Evolutionary conservation across 2,113 vertebrate genomes (phyloP), one percentile per base, ranked within the genome.

Genomic region (Myiopsitta monachus): DNA sequence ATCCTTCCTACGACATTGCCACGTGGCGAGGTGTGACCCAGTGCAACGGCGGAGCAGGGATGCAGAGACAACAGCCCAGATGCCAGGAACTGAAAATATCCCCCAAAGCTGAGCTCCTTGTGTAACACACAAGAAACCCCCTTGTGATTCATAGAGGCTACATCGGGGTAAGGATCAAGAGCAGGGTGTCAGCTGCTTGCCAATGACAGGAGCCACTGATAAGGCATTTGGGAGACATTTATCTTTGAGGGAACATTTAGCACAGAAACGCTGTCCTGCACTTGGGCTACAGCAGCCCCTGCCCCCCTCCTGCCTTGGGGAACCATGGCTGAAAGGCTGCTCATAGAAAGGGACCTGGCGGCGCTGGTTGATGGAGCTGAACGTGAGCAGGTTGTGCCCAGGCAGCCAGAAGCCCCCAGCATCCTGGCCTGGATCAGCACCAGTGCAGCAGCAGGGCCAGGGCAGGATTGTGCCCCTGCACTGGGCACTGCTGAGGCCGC

Each of bases 1-100:
- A 19, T 14, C 77, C 57, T 73, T 8, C 4, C 28, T 11, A 5
- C 0, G 27, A 74, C 39, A 18, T 22, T 39, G 88, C 38, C 3
- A 7, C 22, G 3, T 0, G 30, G 46, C 7, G 6, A 21, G 1
- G 9, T 1, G 0, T 8, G 26, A 28, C 10, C 38, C 14, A 9
- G 22, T 7, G 8, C 30, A 6, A 39, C 3, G 16, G 38, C 33
- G 55, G 38, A 23, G 51, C 39, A 41, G 38, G 43, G 36, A 38
- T 3, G 1, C 33, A 6, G 3, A 41, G 47, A 22, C n/a, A 16
- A 8, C 8, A 21, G 23, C 47, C 10, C 7, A 9, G 7, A 5
- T 2, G 21, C 22, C 55, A 11, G 38, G 64, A 64, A 17, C 26
- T 2, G 6, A 15, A 14, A 41, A 17, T 26, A 13, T 17, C 23